Evolutionary conservation across 1,140 invertebrate genomes (phyloP).

Genomic region (Camponotus pennsylvanicus): DNA sequence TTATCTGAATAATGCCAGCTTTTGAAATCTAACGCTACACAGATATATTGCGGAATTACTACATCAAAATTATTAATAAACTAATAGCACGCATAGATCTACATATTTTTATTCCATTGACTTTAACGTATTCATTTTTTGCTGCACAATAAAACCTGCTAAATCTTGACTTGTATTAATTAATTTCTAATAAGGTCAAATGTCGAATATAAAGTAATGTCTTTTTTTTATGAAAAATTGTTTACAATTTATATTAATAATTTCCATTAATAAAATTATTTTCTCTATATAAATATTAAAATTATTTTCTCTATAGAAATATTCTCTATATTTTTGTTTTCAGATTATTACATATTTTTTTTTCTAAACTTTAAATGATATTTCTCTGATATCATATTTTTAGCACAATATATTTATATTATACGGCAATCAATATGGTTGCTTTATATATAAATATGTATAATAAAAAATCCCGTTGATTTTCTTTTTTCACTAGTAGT

Average conservation of each 20-base stretch:
- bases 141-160: background rate
- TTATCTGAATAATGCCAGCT: conserved; percentile 54
- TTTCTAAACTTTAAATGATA: background rate
- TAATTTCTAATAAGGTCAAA: background rate
- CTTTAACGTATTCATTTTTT: background rate
- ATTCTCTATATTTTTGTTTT: background rate
- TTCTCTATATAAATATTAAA: background rate
- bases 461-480: background rate
- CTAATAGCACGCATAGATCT: background rate
- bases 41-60: conserved; percentile 25
- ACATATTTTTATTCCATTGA: background rate
- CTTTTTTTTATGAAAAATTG: background rate
- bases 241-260: conserved; percentile 2
- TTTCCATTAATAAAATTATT: background rate
- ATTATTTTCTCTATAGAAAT: background rate
- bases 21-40: conserved; percentile 39
- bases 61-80: conserved; percentile 28
- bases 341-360: background rate
- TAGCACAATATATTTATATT: background rate
- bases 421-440: background rate
- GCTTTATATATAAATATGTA: background rate
- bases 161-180: background rate
- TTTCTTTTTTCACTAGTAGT: background rate
- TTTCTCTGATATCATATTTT: background rate
- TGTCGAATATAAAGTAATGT: background rate